These are phyloP conservation scores for Urocyon cinereoargenteus DNA, from an alignment of 2,797 vertebrate species.

Conservation along the genomic window DNA sequence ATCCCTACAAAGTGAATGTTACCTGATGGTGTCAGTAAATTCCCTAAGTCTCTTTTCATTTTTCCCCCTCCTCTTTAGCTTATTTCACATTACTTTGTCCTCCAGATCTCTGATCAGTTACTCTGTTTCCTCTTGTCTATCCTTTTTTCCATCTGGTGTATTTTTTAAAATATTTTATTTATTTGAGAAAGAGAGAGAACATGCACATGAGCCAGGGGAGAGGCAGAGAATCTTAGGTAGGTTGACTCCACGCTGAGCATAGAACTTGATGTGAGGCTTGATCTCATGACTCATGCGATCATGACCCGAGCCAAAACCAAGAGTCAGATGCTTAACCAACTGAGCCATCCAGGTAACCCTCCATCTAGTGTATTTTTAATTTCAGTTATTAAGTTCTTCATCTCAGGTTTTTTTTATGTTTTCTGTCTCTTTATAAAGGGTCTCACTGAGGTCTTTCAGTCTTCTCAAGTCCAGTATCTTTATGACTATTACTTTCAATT, in stretches of 20 bases:
- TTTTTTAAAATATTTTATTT: not conserved
- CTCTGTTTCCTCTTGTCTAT: not conserved
- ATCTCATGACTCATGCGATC: not conserved
- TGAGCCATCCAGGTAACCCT: not conserved
- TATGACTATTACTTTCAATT: not conserved
- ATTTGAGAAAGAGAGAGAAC: not conserved
- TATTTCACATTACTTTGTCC: not conserved
- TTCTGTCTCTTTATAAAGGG: not conserved
- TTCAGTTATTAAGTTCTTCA: not conserved
- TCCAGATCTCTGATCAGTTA: not conserved
- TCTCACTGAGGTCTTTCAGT: not conserved
- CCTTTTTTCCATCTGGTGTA: not conserved
- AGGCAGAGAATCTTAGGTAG: not conserved
- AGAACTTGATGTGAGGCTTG: not conserved
- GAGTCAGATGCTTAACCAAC: not conserved
- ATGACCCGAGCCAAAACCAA: not conserved
- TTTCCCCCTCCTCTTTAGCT: not conserved
- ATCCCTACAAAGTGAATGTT: not conserved
- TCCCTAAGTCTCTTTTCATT: not conserved
- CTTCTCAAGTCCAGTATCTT: not conserved
- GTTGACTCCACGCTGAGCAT: not conserved
- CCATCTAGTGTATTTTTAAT: not conserved
- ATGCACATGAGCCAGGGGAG: not conserved
- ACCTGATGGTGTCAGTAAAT: not conserved
- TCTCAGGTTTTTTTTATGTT: not conserved